These are phyloP conservation scores for Drosophila tropicalis DNA, from an alignment of 1,140 invertebrate species.

Conservation along the genomic window DNA sequence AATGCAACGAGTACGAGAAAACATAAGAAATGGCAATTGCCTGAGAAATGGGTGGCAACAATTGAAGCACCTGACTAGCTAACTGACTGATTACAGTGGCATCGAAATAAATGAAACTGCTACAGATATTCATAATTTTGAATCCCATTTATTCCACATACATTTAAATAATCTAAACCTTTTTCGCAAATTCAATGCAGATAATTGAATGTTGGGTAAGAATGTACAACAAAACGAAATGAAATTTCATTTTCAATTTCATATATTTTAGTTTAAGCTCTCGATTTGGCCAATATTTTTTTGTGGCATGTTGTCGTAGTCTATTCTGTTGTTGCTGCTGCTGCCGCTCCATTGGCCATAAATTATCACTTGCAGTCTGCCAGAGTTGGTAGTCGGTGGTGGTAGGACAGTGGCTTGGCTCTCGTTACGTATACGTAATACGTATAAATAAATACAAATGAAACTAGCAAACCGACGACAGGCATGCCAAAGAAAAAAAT, in stretches of 20 bases:
- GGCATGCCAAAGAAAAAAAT: neutral
- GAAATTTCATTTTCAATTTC: constrained; percentile 8
- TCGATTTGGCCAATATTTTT: constrained; percentile 7
- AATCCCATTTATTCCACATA: no score
- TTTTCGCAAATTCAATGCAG: neutral
- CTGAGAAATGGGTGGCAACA: neutral
- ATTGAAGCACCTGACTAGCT: constrained; percentile 35
- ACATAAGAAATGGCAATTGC: neutral
- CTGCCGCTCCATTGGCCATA: constrained; percentile 59
- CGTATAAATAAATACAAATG: constrained; percentile 27
- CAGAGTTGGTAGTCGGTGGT: constrained; percentile 24
- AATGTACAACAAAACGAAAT: neutral
- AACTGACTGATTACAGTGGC: constrained; percentile 11
- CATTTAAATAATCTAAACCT: neutral
- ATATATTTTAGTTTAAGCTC: constrained; percentile 11
- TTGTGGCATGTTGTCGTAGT: neutral
- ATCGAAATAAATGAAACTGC: neutral
- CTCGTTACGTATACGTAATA: constrained; percentile 39
- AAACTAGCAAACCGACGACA: constrained; percentile 4
- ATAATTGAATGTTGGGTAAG: neutral
- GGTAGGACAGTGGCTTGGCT: constrained; percentile 1
- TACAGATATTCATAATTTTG: neutral
- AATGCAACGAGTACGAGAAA: constrained; percentile 17
- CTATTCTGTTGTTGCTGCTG: constrained; percentile 24
- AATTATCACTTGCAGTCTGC: constrained; percentile 68